Base-by-base conservation (phyloP, 2,888 invertebrate genomes). In the Pristionchus arcanus region DNA sequence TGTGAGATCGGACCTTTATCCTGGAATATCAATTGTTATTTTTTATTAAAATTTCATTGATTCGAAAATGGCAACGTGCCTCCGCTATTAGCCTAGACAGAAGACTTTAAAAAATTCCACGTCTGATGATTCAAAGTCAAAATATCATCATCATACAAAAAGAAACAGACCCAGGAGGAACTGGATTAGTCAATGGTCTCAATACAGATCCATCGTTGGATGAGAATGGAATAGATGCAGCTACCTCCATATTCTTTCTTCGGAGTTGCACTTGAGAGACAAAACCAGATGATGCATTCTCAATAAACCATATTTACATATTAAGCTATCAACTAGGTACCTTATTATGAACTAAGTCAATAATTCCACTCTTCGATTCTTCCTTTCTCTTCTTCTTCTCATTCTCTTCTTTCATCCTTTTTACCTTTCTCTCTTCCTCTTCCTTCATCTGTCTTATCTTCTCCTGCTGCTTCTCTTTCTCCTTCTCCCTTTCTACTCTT, bases 161-260 rank as follows among this genome's bases (percentile, higher is more conserved):
- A 25, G 34, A 28, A n/a, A 74, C 37, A 2, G 37, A 74, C 71
- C 34, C 34, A 74, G 71, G 2, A 31, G 7, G 42, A 77, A 19
- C 3, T 16, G 34, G 28, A 31, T 31, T 28, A 16, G 31, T 7
- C 28, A 21, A 21, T 77, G 74, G 25, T 37, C 25, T 77, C 74
- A 77, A 7, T 21, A 42, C 9, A 77, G 37, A 42, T 77, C 74
- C 74, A 42, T 42, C 77, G 25, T 21, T 77, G 7, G n/a, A 16
- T 42, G 42, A 21, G 42, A 77, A 77, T 77, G 77, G 77, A 77
- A 42, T 42, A 25, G 77, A 37, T 42, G 77, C 77, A 77, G 77
- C 19, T 42, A 21, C 37, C 77, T 77, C 42, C 77, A 77, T 77
- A 25, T 77, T 42, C 77, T 25, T 77, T 49, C 42, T 37, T 13